phyloP scores from a whole-genome alignment of 2,113 vertebrate genomes.

The Laticauda laticaudata region DNA sequence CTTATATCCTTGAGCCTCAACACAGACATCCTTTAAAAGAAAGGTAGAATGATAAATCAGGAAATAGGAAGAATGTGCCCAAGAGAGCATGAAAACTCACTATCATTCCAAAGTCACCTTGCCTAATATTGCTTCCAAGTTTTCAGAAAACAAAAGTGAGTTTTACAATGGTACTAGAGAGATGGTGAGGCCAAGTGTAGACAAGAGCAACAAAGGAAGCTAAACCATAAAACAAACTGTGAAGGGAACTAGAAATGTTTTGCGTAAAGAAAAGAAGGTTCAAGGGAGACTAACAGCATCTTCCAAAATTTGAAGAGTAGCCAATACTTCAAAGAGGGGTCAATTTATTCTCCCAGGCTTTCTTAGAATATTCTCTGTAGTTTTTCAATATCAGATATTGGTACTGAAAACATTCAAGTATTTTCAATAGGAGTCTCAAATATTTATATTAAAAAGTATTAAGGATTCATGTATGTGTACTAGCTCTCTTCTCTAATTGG shows the following conservation, averaged over 20 bases:
- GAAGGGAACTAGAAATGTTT: too few species aligned
- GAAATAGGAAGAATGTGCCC: background rate
- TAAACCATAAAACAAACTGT: too few species aligned
- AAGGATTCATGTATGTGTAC: background rate
- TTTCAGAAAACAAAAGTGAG: background rate
- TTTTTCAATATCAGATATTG: background rate
- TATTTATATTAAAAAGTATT: background rate
- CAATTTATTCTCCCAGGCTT: background rate
- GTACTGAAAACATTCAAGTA: background rate
- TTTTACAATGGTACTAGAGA: background rate
- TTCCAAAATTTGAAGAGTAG: too few species aligned
- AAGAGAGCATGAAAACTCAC: background rate
- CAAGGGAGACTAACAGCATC: too few species aligned
- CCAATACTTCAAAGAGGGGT: too few species aligned
- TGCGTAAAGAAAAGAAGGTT: too few species aligned
- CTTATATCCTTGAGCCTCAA: background rate
- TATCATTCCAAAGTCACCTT: background rate
- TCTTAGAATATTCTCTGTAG: background rate
- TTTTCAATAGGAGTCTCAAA: background rate
- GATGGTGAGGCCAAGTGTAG: too few species aligned
- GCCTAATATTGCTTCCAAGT: background rate
- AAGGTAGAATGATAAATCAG: background rate
- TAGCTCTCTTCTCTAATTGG: background rate
- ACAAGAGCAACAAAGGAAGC: too few species aligned
- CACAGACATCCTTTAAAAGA: background rate